phyloP scores from a whole-genome alignment of 2,888 invertebrate genomes.

The Plagiodera versicolora region DNA sequence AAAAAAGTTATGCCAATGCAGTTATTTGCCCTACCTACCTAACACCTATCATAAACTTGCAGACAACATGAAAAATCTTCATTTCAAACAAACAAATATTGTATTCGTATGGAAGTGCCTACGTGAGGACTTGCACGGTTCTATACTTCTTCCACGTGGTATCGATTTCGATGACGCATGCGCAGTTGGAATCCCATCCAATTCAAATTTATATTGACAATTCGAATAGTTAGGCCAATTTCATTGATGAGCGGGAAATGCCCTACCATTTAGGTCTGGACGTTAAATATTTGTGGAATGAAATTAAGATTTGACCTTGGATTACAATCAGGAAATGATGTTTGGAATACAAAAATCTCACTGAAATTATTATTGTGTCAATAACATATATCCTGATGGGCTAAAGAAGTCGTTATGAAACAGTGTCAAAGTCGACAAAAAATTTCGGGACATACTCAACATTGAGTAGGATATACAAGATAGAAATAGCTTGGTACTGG shows the following conservation, averaged over 20 bases:
- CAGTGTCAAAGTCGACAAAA: no score
- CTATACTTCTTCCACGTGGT: constrained; percentile 23
- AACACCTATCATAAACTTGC: not conserved
- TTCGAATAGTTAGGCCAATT: not conserved
- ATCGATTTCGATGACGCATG: constrained; percentile 20
- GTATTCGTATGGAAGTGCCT: constrained; percentile 27
- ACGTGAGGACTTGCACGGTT: constrained; percentile 41
- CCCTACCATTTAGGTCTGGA: not conserved
- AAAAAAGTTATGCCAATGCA: no score
- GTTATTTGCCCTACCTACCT: no score
- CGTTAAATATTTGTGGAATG: not conserved
- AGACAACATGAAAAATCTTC: not conserved
- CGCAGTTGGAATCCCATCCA: not conserved
- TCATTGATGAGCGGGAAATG: not conserved
- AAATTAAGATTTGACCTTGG: not conserved
- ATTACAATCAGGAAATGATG: no score
- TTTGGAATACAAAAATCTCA: no score
- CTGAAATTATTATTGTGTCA: no score
- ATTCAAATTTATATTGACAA: not conserved
- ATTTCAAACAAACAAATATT: not conserved
- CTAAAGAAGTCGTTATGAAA: no score
- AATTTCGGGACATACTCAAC: no score
- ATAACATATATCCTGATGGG: no score
- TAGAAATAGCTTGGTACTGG: no score
- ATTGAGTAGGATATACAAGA: no score